Evolutionary conservation across 2,888 invertebrate genomes (phyloP).

Genomic region (Anorthoa munda): DNA sequence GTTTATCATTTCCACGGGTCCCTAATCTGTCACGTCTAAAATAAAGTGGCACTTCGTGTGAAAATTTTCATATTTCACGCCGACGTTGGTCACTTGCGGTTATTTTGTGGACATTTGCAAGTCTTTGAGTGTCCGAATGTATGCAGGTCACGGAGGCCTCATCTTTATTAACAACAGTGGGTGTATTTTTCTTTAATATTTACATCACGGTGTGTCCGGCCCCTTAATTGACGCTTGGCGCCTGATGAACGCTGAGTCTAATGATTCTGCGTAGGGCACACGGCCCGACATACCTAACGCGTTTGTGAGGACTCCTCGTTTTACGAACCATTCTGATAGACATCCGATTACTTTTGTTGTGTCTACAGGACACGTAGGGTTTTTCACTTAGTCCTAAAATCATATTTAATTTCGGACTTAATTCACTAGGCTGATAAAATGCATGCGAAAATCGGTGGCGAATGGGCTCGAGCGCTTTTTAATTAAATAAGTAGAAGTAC

Average conservation of each 20-base stretch:
- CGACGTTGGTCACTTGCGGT: constrained; percentile 69
- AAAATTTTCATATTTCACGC: constrained; percentile 71
- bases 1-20: constrained; percentile 51
- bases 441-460: not conserved
- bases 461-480: not conserved
- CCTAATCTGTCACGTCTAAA: constrained; percentile 78
- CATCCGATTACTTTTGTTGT: constrained; percentile 15
- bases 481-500: constrained; percentile 8
- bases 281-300: constrained; percentile 38
- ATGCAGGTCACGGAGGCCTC: constrained; percentile 81
- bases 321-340: constrained; percentile 6
- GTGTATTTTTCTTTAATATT: constrained; percentile 79
- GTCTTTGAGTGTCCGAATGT: constrained; percentile 76
- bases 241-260: constrained; percentile 74
- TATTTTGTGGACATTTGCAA: constrained; percentile 80
- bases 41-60: constrained; percentile 75
- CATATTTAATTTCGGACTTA: not conserved
- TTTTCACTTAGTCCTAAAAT: not conserved
- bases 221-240: constrained; percentile 79
- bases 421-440: constrained; percentile 1
- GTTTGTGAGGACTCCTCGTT: constrained; percentile 35
- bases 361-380: not conserved
- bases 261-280: constrained; percentile 65
- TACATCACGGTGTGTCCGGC: constrained; percentile 73
- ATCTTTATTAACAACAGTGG: constrained; percentile 82